These are phyloP conservation scores for Symphodus melops DNA, from an alignment of 2,113 vertebrate species.

Conservation along the genomic window DNA sequence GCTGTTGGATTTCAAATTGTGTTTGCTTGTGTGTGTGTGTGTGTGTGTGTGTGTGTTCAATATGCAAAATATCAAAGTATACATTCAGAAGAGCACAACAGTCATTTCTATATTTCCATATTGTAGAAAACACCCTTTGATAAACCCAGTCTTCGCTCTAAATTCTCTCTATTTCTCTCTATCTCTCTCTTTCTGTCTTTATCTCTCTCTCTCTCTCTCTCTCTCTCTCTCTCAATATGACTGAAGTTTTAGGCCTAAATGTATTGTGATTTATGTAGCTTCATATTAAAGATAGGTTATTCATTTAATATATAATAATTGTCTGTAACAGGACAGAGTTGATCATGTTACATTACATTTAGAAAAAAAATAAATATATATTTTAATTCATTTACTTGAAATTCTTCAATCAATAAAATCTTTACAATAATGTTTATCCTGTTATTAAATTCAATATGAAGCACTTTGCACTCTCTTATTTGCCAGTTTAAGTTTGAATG, in stretches of 20 bases:
- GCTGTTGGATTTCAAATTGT: constrained; percentile 16
- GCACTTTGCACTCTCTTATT: no score
- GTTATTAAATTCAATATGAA: no score
- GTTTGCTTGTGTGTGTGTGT: constrained; percentile 8
- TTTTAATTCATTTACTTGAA: no score
- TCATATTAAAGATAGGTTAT: no score
- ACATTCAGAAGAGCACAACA: constrained; percentile 38
- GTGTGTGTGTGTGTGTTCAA: constrained; percentile 14
- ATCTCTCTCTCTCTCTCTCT: constrained; percentile 52
- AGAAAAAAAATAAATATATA: no score
- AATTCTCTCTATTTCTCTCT: constrained; percentile 46
- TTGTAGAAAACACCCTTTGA: constrained; percentile 56
- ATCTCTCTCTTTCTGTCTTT: no score
- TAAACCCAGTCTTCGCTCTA: constrained; percentile 21
- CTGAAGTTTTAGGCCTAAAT: constrained; percentile 37
- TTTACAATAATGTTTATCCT: no score
- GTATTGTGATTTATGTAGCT: background rate
- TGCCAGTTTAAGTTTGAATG: no score
- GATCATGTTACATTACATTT: no score
- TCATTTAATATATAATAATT: no score
- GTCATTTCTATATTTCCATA: constrained; percentile 68
- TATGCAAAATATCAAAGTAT: constrained; percentile 47
- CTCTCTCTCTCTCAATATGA: constrained; percentile 65
- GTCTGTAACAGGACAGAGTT: no score
- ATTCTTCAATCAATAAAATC: no score